phyloP scores from a whole-genome alignment of 2,113 vertebrate genomes.

The Fulmarus glacialis region DNA sequence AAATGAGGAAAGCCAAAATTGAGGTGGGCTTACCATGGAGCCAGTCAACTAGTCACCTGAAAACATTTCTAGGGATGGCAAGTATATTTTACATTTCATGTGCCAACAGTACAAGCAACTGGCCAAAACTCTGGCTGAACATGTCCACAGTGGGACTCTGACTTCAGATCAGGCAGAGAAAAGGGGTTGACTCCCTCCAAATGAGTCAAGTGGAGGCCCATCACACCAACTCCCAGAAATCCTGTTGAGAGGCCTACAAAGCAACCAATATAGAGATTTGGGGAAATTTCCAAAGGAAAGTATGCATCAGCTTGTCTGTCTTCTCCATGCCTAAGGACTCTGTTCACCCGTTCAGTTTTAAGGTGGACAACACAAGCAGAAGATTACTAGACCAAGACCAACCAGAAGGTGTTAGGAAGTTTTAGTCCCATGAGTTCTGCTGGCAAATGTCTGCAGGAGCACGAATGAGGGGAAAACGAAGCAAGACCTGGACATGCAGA shows the following conservation, averaged over 20 bases:
- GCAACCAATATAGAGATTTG: rapidly evolving
- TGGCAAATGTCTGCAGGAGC: background rate
- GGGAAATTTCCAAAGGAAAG: background rate
- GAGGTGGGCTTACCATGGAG: background rate
- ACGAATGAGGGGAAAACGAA: background rate
- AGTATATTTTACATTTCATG: background rate
- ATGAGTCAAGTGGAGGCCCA: background rate
- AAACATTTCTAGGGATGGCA: background rate
- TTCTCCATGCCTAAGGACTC: background rate
- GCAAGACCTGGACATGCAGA: background rate
- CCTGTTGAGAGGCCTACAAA: background rate
- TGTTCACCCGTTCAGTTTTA: background rate
- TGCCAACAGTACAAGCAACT: background rate
- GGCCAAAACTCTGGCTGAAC: background rate
- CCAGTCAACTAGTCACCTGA: background rate
- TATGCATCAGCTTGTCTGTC: background rate
- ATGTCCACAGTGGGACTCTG: background rate
- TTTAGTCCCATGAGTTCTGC: background rate
- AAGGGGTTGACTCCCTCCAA: background rate
- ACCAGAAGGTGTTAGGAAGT: background rate
- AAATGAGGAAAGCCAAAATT: background rate
- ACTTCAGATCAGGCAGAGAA: background rate
- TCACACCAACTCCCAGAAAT: background rate
- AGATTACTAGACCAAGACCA: background rate
- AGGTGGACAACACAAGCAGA: background rate